These are phyloP conservation scores for Parnassius mnemosyne DNA, from an alignment of 2,888 invertebrate genomes.

Conservation along the genomic window DNA sequence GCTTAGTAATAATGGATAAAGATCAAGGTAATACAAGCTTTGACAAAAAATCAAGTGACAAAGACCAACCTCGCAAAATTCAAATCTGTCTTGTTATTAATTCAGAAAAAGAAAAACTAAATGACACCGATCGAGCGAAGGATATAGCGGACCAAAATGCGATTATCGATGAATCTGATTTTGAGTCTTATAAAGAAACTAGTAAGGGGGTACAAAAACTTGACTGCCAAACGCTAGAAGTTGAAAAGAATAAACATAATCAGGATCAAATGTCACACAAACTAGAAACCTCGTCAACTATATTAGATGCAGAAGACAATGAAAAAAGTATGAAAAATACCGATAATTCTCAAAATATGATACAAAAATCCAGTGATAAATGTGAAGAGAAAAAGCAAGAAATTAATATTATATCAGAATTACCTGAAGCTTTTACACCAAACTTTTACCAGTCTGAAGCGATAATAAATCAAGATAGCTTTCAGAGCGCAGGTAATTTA, in stretches of 20 bases:
- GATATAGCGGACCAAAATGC: slow-evolving; percentile 17
- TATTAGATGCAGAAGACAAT: neutral
- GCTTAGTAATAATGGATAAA: slow-evolving; percentile 52
- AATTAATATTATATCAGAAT: neutral
- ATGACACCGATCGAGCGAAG: slow-evolving; percentile 24
- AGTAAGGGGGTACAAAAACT: slow-evolving; percentile 20
- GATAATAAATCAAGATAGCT: slow-evolving; percentile 31
- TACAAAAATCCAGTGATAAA: neutral
- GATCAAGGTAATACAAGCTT: slow-evolving; percentile 34
- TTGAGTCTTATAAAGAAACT: slow-evolving; percentile 48
- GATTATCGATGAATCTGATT: slow-evolving; percentile 45
- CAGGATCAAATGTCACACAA: neutral
- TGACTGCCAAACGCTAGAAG: slow-evolving; percentile 10
- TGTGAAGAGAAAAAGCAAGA: neutral
- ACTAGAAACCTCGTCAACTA: neutral
- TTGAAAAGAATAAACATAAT: neutral
- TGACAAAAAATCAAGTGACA: slow-evolving; percentile 36
- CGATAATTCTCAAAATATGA: neutral
- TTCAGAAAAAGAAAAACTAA: slow-evolving; percentile 42
- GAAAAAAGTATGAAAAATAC: neutral
- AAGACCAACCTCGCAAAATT: slow-evolving; percentile 51
- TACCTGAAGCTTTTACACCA: slow-evolving; percentile 38
- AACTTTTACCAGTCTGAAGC: slow-evolving; percentile 53
- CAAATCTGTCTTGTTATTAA: slow-evolving; percentile 62
- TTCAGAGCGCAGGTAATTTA: slow-evolving; percentile 2